Evolutionary conservation across 2,113 vertebrate genomes (phyloP), one percentile per base, ranked within the genome.

Genomic region (Grus americana): DNA sequence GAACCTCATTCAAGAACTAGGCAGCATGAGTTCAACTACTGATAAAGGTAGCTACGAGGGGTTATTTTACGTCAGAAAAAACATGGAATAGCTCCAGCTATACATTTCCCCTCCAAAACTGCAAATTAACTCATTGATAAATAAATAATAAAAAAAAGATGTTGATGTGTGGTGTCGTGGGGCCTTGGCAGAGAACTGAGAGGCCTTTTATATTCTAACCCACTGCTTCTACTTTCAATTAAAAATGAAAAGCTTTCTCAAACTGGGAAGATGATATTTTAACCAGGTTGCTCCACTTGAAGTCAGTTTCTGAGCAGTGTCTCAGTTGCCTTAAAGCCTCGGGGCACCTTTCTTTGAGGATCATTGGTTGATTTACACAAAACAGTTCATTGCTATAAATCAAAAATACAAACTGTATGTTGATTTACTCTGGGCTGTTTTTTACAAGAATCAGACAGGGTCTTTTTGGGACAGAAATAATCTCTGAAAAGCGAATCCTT

Each of bases 341-440:
- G 5, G 63, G 93, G 93, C 78, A 70, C 78, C 21, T 92, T 91
- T 88, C 94, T 97, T 97, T 97, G 95, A 92, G 92, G 92, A 93
- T 95, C 78, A 49, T 71, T 71, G 36, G 63, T 44, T 97, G 96
- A 94, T 97, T 96, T 96, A 78, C 86, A 92, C 86, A 91, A 95
- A 95, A 75, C 29, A 46, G 44, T 93, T 91, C 86, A 91, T 90
- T 84, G 81, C 49, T 84, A 83, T 83, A 91, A 95, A 97, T 97
- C 67, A 97, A 95, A 96, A 95, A 88, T 78, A 74, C 32, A 85
- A 95, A 85, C 36, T 72, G 5, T 66, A 76, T 81, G 91, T 79
- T 95, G 83, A 95, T 97, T 96, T 96, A 90, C 27, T 92, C 67
- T 88, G 11, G 42, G 55, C 10, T 87, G 42, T 57, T 96, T 59